Evolutionary conservation across 2,113 vertebrate species (phyloP), one percentile per base, ranked within the genome.

Genomic region (Dendropsophus ebraccatus): DNA sequence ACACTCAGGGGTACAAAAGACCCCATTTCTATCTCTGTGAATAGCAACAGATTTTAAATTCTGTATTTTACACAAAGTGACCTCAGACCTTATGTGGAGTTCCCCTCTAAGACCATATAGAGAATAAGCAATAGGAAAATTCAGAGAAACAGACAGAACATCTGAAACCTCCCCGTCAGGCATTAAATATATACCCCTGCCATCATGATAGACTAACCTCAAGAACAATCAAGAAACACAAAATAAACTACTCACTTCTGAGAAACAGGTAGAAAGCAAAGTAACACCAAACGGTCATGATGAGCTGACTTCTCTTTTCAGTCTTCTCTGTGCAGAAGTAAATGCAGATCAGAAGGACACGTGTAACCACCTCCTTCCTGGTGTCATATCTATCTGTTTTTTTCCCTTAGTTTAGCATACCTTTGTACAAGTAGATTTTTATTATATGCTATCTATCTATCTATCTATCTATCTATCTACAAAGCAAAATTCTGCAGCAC

Each of bases 311-410:
- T 37, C 21, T 13, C 30, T 2, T 37, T 79, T 58, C 14, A 37
- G 19, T 23, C 30, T 77, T 58, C 75, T 56, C 16, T 56, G 0
- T 32, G 7, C 76, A 32, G 19, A 25, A 13, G 41, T 49, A 47
- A 5, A 28, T 49, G 41, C 72, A 49, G 30, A 23, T 74, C 23
- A 25, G 72, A 70, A 41, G 19, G 41, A 41, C 19, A 21, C 67
- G 9, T 21, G 67, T 70, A 70, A 70, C 65, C 67, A 41, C 67
- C 67, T 70, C 32, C 35, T 70, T 70, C 67, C 67, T 70, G 67
- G 32, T 41, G 35, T 70, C 67, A 70, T 23, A 41, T 7, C 37
- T 1, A 6, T 4, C 62, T 32, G 30, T 17, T 7, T 30, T 14
- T 7, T 21, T 41, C n/a, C 14, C 14, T 65, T 23, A 14, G 4